These are phyloP conservation scores for Acleris cristana DNA, from an alignment of 2,888 invertebrate genomes.

Conservation along the genomic window DNA sequence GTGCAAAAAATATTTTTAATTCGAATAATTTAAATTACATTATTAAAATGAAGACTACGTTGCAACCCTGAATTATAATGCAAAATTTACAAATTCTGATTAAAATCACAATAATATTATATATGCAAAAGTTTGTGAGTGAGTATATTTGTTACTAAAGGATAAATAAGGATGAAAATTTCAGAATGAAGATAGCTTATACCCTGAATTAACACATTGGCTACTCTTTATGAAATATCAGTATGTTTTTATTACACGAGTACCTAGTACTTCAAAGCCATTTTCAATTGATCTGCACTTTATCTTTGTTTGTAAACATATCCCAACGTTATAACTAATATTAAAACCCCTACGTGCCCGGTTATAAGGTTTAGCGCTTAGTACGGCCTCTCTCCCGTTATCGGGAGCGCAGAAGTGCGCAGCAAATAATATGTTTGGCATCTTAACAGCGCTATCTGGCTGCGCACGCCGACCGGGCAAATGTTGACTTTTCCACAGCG, in stretches of 20 bases:
- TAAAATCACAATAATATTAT: too few species aligned
- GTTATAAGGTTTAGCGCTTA: constrained; percentile 9
- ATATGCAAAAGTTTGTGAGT: too few species aligned
- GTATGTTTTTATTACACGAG: not conserved
- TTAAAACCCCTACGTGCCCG: constrained; percentile 8
- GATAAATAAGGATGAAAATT: not conserved
- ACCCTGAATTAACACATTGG: too few species aligned
- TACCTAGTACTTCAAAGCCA: not conserved
- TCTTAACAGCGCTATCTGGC: constrained; percentile 43
- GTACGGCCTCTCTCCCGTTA: constrained; percentile 16
- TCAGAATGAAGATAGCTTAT: too few species aligned
- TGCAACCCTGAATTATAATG: too few species aligned
- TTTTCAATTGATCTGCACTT: too few species aligned
- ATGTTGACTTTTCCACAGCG: constrained; percentile 47
- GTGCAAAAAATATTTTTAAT: too few species aligned
- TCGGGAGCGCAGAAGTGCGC: constrained; percentile 13
- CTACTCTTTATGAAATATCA: not conserved
- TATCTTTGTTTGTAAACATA: too few species aligned
- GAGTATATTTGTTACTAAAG: too few species aligned
- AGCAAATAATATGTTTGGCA: constrained; percentile 7
- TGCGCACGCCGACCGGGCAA: constrained; percentile 42
- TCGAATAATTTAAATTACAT: too few species aligned
- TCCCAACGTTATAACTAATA: not conserved
- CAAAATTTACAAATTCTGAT: too few species aligned
- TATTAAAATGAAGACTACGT: too few species aligned